Percentiles rank a stretch among this genome's conserved stretches.
Conservation (phyloP, 2,888 invertebrate genomes). For the Tholera decimalis region DNA sequence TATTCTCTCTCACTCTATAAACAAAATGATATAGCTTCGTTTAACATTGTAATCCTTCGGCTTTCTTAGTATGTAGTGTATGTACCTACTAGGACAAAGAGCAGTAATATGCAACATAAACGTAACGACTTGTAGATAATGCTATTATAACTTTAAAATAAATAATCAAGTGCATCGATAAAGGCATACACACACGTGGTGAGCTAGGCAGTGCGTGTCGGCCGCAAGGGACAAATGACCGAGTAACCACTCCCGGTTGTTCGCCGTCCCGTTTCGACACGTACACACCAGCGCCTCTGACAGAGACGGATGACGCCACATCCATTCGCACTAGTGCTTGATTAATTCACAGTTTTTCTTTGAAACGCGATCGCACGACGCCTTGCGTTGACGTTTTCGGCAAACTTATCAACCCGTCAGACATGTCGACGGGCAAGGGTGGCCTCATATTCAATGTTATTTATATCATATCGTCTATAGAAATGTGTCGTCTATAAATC, state of each 20-base stretch:
- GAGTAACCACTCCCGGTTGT: slow-evolving; percentile 85
- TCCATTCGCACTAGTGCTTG: slow-evolving; percentile 84
- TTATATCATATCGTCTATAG: slow-evolving; percentile 55
- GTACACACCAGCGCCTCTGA: slow-evolving; percentile 75
- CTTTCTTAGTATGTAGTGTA: slow-evolving; percentile 1
- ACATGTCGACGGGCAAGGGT: slow-evolving; percentile 69
- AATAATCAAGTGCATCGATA: slow-evolving; percentile 67
- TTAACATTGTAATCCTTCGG: slow-evolving; percentile 3
- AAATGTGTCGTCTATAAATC: slow-evolving; percentile 66
- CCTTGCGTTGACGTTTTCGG: slow-evolving; percentile 82
- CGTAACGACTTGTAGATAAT: slow-evolving; percentile 27
- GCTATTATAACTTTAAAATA: slow-evolving; percentile 53
- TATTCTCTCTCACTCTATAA: slow-evolving; percentile 6
- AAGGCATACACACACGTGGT: slow-evolving; percentile 73
- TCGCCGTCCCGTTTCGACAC: slow-evolving; percentile 79
- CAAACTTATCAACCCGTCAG: slow-evolving; percentile 81
- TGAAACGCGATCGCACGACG: slow-evolving; percentile 82
- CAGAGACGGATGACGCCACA: slow-evolving; percentile 82
- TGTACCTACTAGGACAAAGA: slow-evolving; percentile 15
- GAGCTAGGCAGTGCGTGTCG: slow-evolving; percentile 80
- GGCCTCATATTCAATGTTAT: slow-evolving; percentile 65
- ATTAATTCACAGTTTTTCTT: slow-evolving; percentile 90
- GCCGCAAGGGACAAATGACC: slow-evolving; percentile 85
- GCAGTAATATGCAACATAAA: slow-evolving; percentile 20
- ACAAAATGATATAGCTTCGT: slow-evolving; percentile 7